Base-by-base conservation (phyloP, 2,888 invertebrate genomes). In the Loripinus fragilis region DNA sequence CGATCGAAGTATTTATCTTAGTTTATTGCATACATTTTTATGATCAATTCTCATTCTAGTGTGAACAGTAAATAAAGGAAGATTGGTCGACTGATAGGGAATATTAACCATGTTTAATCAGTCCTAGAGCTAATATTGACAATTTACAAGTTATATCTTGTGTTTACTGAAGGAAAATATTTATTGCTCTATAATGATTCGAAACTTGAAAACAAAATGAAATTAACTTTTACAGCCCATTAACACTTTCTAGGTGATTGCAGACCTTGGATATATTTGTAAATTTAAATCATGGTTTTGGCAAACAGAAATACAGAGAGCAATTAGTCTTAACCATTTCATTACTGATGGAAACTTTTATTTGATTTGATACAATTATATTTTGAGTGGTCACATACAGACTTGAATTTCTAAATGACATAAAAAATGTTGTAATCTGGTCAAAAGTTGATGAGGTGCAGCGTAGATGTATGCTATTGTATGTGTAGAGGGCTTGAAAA, bases 101-200 rank as follows among this genome's bases (percentile, higher is more conserved):
- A 68, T 68, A 68, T 68, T 68, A 68, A 68, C 48, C 17, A 20
- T 68, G 68, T 68, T 68, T 68, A 68, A 68, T 68, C 48, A 45
- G 68, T 68, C 12, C 45, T 48, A 25, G 48, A 25, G 33, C 68
- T 25, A 71, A 55, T 71, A 71, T 55, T 71, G 52, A 71, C 71
- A 71, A 25, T 41, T 35, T 41, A 41, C 50, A 71, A 41, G 48
- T 38, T 30, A 33, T 55, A 38, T 52, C 55, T 55, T 33, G 33
- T 71, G 52, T 55, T 52, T 60, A 48, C 60, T 25, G 20, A 28
- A 30, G 42, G 42, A 38, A 50, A 52, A 50, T 71, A 45, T 68
- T 33, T 68, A 60, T 60, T 33, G 60, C 33, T 60, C 17, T 30
- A 23, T 60, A 60, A 60, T 60, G 60, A 60, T 60, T 60, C 60